Base-by-base conservation (phyloP, 2,797 vertebrate species). In the Adelosebastes latens region DNA sequence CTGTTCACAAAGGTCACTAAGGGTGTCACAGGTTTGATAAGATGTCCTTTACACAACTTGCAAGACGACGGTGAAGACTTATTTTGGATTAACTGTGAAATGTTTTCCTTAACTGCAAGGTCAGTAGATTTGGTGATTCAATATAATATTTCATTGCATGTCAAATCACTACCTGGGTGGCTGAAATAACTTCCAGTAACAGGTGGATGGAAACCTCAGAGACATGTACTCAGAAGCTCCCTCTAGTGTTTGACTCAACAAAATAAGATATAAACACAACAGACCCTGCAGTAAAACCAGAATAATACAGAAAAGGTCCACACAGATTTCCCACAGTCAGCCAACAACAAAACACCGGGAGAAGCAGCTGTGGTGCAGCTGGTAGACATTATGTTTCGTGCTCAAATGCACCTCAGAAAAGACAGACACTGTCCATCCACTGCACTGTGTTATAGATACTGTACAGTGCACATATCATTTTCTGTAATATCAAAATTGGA, bases 181-280 rank as follows among this genome's bases (percentile, higher is more conserved):
- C 20, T 64, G 16, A 39, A 69, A 75, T 60, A 65, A 25, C 52
- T 52, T 60, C 13, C 22, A 13, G 22, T 65, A 29, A 65, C 63
- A 46, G 14, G 36, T n/a, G 18, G 46, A 24, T 34, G 32, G 42
- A 73, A 65, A 76, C 52, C 25, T 64, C 10, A 52, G 39, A 8
- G 12, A 60, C 49, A 60, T 55, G 5, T 22, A 13, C 63, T 61
- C 39, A 65, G 49, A 80, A 24, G 77, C 73, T 61, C 72, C 70
- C 75, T 79, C 80, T 82, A 69, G 76, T 80, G 85, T 77, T 65
- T 78, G 42, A 61, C 25, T 72, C 14, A 1, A 24, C 63, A 60
- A 72, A 63, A 68, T 59, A 67, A 79, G 49, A 64, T 46, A 65
- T 78, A 31, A 20, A 39, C 53, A 65, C 29, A 36, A 16, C 14